These are phyloP conservation scores for Gandaritis pyraliata DNA, from an alignment of 2,888 invertebrate genomes.

Conservation along the genomic window DNA sequence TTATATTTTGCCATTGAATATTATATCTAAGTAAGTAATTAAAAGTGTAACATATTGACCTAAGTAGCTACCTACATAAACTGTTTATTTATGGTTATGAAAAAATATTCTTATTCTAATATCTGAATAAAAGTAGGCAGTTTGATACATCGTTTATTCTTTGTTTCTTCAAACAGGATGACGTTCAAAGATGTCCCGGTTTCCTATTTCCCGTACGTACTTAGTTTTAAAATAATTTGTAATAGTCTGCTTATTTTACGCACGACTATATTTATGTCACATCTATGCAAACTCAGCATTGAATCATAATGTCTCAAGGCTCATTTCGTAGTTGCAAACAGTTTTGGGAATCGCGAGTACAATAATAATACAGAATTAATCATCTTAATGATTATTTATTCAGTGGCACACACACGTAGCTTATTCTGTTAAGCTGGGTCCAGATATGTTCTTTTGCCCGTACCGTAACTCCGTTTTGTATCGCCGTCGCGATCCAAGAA, in stretches of 20 bases:
- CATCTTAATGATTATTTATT: slow-evolving; percentile 12
- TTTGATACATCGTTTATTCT: not conserved
- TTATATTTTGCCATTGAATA: no score
- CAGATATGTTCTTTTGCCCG: no score
- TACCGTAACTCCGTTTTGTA: no score
- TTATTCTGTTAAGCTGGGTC: no score
- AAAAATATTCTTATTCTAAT: no score
- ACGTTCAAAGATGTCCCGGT: slow-evolving; percentile 4
- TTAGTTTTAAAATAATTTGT: slow-evolving; percentile 5
- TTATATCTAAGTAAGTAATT: no score
- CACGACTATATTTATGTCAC: slow-evolving; percentile 6
- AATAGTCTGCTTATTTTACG: slow-evolving; percentile 1
- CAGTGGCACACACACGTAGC: not conserved
- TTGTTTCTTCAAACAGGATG: not conserved
- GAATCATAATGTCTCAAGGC: slow-evolving; percentile 2
- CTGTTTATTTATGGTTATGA: no score
- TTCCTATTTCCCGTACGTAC: slow-evolving; percentile 20
- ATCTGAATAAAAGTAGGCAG: not conserved
- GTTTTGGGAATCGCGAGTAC: slow-evolving; percentile 3
- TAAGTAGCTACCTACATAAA: no score
- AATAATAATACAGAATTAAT: slow-evolving; percentile 7
- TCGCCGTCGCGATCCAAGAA: no score
- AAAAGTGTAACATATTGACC: no score
- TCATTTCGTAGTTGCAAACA: slow-evolving; percentile 1
- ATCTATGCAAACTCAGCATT: slow-evolving; percentile 10